Conservation (phyloP, 2,888 invertebrate genomes). For the Aphrophora alni region DNA sequence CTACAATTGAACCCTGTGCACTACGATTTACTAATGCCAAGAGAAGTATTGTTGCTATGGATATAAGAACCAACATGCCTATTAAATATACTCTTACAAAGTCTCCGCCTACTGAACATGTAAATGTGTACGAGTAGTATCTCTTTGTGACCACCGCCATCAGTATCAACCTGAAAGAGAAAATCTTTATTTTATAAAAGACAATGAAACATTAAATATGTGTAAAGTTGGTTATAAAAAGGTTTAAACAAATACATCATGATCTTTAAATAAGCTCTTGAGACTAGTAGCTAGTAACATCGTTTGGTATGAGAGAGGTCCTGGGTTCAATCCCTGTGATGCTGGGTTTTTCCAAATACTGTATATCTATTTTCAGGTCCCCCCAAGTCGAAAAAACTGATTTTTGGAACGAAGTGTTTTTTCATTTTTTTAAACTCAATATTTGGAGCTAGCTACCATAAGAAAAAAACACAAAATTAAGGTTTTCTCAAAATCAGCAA, state of each 20-base stretch:
- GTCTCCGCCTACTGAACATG: slow-evolving; percentile 72
- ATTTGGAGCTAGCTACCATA: no score
- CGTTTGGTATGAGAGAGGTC: not conserved
- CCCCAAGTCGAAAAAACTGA: no score
- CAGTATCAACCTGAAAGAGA: slow-evolving; percentile 67
- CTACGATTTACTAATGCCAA: slow-evolving; percentile 73
- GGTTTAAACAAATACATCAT: not conserved
- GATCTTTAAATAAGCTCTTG: no score
- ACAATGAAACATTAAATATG: no score
- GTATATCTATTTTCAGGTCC: no score
- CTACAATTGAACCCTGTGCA: slow-evolving; percentile 79
- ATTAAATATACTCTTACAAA: slow-evolving; percentile 75
- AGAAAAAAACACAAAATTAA: no score
- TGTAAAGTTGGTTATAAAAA: not conserved
- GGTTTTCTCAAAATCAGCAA: no score
- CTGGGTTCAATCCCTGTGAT: no score
- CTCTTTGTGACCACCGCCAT: slow-evolving; percentile 70
- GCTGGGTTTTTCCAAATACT: no score
- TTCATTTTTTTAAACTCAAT: no score
- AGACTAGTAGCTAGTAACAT: not conserved
- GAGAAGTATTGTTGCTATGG: slow-evolving; percentile 67
- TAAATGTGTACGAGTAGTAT: slow-evolving; percentile 71
- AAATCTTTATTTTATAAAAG: not conserved
- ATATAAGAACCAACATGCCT: slow-evolving; percentile 71
- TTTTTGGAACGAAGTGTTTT: no score